Percentiles rank a stretch among this genome's conserved stretches.
Evolutionary conservation across 1,140 invertebrate genomes (phyloP).

Genomic region (Aphaenogaster rudis): DNA sequence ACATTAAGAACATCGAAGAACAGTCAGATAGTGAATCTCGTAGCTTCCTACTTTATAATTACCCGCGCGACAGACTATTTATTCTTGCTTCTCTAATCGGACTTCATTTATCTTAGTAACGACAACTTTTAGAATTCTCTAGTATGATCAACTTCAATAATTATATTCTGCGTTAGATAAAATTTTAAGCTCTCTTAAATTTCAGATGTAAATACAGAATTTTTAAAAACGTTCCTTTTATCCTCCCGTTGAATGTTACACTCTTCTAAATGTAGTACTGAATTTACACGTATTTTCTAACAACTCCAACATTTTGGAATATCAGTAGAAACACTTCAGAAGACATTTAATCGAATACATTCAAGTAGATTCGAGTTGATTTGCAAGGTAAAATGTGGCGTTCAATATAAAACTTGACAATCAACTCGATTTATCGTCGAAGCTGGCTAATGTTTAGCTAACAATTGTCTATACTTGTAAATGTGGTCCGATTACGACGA

Average conservation of each 20-base stretch:
- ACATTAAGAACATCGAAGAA: constrained; percentile 82
- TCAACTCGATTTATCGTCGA: not conserved
- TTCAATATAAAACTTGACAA: constrained; percentile 27
- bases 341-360: constrained; percentile 8
- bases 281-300: not conserved
- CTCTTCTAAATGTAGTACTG: constrained; percentile 13
- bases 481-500: constrained; percentile 72
- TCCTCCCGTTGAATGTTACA: not conserved
- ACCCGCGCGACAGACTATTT: constrained; percentile 58
- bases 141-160: constrained; percentile 35
- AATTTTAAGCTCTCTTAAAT: constrained; percentile 19
- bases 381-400: constrained; percentile 12
- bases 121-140: constrained; percentile 25
- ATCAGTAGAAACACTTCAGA: not conserved
- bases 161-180: constrained; percentile 31
- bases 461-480: constrained; percentile 59
- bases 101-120: constrained; percentile 63
- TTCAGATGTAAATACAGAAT: not conserved
- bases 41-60: constrained; percentile 66
- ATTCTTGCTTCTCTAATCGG: constrained; percentile 66
- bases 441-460: not conserved
- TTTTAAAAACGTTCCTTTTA: not conserved
- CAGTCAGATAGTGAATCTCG: constrained; percentile 78
- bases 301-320: not conserved
- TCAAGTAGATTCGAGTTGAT: not conserved